Evolutionary conservation across 2,888 invertebrate species (phyloP), one percentile per base, ranked within the genome.

Genomic region (Athripsodes cinereus): DNA sequence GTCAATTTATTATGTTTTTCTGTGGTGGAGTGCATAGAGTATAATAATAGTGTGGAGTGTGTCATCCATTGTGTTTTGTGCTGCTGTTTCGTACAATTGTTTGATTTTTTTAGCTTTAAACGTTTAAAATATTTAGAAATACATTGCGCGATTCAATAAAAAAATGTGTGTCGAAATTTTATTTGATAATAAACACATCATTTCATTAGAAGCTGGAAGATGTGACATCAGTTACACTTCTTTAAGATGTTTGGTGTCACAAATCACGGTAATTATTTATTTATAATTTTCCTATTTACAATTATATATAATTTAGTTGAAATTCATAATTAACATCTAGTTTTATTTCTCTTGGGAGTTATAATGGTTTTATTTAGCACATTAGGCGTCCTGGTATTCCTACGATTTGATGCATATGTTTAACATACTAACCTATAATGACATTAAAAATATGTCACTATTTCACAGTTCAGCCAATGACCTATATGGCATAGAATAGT

Each of bases 101-200:
- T n/a, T n/a, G n/a, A n/a, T n/a, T n/a, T n/a, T n/a, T n/a, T n/a
- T n/a, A n/a, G n/a, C n/a, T n/a, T n/a, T n/a, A n/a, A n/a, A n/a
- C n/a, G n/a, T n/a, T n/a, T n/a, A n/a, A n/a, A n/a, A n/a, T n/a
- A n/a, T n/a, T n/a, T n/a, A n/a, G n/a, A n/a, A n/a, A n/a, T n/a
- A n/a, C n/a, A n/a, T n/a, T n/a, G n/a, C n/a, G n/a, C n/a, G n/a
- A n/a, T n/a, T n/a, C n/a, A n/a, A n/a, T 47, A 19, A 10, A 3
- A 47, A 34, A 49, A 56, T 56, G 55, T 21, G 16, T 20, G 31
- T 57, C 10, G 52, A 57, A 6, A 46, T 57, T 16, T 57, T 46
- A 22, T 57, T 52, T 19, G 57, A 57, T 20, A 57, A 52, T 22
- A 22, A 21, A 18, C n/a, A 31, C 18, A 21, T 57, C 11, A n/a